Evolutionary conservation across 2,888 invertebrate genomes (phyloP), one percentile per base, ranked within the genome.

Genomic region (Amblyjoppa fuscipennis): DNA sequence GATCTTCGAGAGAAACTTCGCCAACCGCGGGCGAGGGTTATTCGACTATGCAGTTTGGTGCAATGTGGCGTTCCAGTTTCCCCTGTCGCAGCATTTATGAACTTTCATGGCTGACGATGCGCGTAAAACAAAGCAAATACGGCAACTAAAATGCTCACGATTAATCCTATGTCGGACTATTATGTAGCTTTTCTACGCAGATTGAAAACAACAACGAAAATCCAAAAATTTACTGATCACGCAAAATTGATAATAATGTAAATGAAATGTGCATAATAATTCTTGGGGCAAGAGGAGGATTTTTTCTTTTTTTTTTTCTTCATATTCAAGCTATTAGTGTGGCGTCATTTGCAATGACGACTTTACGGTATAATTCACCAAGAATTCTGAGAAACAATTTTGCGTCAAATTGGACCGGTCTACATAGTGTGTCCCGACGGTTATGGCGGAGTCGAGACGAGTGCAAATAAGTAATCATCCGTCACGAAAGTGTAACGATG

Each of bases 1-100:
- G 74, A 78, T 81, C 70, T 78, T 70, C 28, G 74, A 64, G 74
- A 70, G 45, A 49, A 81, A 78, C 78, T 81, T 85, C 45, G 84
- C 73, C 38, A 28, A 28, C 53, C 69, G 59, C 13, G n/a, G 13
- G 77, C 20, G 41, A 56, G 49, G 71, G n/a, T 74, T 51, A 68
- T 34, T 49, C 66, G 45, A 45, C 56, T 74, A 31, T 69, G 69
- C 81, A 81, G 61, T 59, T 69, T 69, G 81, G 59, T 38, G 49
- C 75, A 81, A 49, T 69, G 34, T 75, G 49, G 25, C 56, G 69
- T 69, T 81, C 61, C 59, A 69, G 75, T 69, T 75, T 75, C 49
- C 59, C n/a, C 71, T 34, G 68, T 59, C 7, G 59, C 41, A 5
- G 49, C 59, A 13, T 64, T 51, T 81, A 75, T 70, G 45, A 81